Base-by-base conservation (phyloP, 2,888 invertebrate genomes). In the Pyrgus malvae region DNA sequence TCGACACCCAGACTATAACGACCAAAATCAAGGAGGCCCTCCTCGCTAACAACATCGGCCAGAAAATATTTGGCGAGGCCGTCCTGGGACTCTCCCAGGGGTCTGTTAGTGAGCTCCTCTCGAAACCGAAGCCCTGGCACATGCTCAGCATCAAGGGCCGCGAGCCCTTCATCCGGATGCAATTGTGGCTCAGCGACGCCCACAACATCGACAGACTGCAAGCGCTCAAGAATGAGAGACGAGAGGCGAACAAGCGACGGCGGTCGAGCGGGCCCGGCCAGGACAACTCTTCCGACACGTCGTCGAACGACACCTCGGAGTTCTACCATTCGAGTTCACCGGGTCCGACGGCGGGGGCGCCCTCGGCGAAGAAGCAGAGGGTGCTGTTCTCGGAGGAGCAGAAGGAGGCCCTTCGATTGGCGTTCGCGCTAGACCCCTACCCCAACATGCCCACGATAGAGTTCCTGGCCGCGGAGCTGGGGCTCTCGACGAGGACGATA, bases 71-170 rank as follows among this genome's bases (percentile, higher is more conserved):
- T 74, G 99, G 99, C 7, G 99, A 99, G 88, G 98, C 98, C 0
- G 98, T 99, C 2, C 91, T 99, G 9, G 99, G 98, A 0, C 91
- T 99, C 21, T 98, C 98, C 0, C 99, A 99, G 84, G 99, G 98
- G 8, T 98, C 99, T 1, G 99, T 99, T 8, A 98, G 98, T 72
- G 99, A 99, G 83, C 91, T 99, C 59, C 92, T 99, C 5, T 98
- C 98, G 58, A 99, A 99, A 80, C 99, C 99, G 3, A 99, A 99
- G 74, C 99, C 99, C 0, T 99, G 99, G 99, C 98, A 98, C 78
- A 98, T 99, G 98, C 92, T 99, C 50, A 98, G 98, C 76, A 98
- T 98, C 78, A 99, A 99, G 80, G 99, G 99, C 0, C 92, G 99
- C 23, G 99, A 99, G 76, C 98, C 98, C 0, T 98, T 98, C 84